These are phyloP conservation scores for Ectropis crepuscularia DNA, from an alignment of 2,888 invertebrate genomes.

Conservation along the genomic window DNA sequence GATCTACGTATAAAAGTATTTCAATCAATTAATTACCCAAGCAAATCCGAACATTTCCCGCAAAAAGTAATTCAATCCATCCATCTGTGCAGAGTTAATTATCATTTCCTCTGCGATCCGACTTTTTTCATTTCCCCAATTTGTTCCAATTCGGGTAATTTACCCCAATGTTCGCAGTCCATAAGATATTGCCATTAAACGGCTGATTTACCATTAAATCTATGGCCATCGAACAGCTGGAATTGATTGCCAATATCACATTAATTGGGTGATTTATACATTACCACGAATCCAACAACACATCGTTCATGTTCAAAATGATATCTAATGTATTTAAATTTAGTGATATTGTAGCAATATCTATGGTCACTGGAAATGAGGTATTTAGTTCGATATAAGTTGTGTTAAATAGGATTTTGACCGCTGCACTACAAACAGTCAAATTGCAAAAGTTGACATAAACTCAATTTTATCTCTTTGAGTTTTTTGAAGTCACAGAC, in stretches of 20 bases:
- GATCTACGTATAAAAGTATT: background rate
- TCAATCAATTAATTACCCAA: constrained; percentile 13
- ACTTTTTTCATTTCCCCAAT: constrained; percentile 38
- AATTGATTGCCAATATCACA: constrained; percentile 35
- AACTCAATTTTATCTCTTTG: too few species aligned
- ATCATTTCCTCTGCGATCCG: constrained; percentile 30
- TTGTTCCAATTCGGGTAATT: constrained; percentile 38
- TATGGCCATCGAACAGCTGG: constrained; percentile 36
- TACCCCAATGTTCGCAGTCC: constrained; percentile 38
- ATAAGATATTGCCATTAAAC: constrained; percentile 42
- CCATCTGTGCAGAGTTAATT: constrained; percentile 34
- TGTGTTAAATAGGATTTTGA: too few species aligned
- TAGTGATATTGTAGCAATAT: background rate
- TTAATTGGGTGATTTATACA: constrained; percentile 30
- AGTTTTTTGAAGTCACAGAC: too few species aligned
- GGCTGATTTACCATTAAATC: constrained; percentile 41
- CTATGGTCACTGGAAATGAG: too few species aligned
- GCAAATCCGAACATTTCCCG: constrained; percentile 17
- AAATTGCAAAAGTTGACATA: too few species aligned
- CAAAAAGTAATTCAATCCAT: constrained; percentile 30
- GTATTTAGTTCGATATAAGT: too few species aligned
- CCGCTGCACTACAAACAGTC: too few species aligned
- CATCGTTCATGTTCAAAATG: background rate
- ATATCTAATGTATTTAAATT: background rate
- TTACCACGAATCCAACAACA: constrained; percentile 8